A percentile compares a stretch with the other conserved stretches of the same genome.
These are phyloP conservation scores for Reticulitermes lucifugus DNA, from an alignment of 2,888 invertebrate species.

Conservation along the genomic window DNA sequence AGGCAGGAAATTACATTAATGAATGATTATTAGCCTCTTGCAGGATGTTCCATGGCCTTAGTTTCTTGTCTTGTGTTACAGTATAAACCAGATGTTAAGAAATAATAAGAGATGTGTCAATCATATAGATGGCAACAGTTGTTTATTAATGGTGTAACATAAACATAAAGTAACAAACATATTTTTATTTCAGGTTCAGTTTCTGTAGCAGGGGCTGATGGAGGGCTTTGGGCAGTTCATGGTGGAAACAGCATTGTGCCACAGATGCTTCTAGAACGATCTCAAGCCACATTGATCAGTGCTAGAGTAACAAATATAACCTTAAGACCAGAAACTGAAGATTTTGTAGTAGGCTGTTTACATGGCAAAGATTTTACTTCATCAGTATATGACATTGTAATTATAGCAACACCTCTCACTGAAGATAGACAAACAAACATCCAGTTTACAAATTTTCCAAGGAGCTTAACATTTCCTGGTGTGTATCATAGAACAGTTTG, in stretches of 20 bases:
- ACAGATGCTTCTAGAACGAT: conserved; percentile 60
- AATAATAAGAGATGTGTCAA: no score
- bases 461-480: conserved; percentile 60
- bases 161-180: no score
- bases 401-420: conserved; percentile 70
- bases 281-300: conserved; percentile 62
- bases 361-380: conserved; percentile 23
- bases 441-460: conserved; percentile 64
- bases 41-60: no score
- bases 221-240: conserved; percentile 69
- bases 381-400: conserved; percentile 67
- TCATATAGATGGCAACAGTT: no score
- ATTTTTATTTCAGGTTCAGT: conserved; percentile 59
- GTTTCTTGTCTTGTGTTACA: no score
- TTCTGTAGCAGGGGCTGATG: conserved; percentile 68
- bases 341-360: conserved; percentile 49
- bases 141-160: no score
- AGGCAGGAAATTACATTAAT: no score
- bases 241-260: conserved; percentile 70
- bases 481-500: conserved; percentile 68
- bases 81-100: background rate
- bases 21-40: no score
- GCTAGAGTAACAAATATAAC: conserved; percentile 60
- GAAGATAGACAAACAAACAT: conserved; percentile 62
- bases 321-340: conserved; percentile 56